Conservation (phyloP, 2,797 vertebrate species). For the Erethizon dorsatum region DNA sequence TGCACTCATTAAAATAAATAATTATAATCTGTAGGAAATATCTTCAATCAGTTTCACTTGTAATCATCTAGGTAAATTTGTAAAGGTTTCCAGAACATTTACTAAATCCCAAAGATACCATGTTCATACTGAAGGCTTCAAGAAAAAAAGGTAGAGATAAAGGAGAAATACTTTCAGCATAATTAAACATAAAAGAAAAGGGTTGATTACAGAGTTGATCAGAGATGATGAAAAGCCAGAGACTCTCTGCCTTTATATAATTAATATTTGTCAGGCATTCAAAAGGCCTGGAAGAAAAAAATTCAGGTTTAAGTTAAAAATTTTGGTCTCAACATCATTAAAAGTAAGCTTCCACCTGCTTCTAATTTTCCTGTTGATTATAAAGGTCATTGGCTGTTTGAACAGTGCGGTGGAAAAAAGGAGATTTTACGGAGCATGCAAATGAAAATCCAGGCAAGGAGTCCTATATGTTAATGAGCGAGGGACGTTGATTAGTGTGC, state of each 20-base stretch:
- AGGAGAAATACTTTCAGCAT: slow-evolving; percentile 64
- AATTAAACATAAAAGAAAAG: slow-evolving; percentile 76
- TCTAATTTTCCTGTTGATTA: slow-evolving; percentile 86
- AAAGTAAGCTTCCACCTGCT: slow-evolving; percentile 84
- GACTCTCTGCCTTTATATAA: slow-evolving; percentile 72
- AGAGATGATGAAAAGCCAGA: slow-evolving; percentile 67
- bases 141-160: slow-evolving; percentile 71
- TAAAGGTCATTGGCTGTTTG: slow-evolving; percentile 83
- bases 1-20: slow-evolving; percentile 71
- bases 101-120: slow-evolving; percentile 46
- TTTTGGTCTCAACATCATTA: slow-evolving; percentile 76
- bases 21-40: slow-evolving; percentile 58
- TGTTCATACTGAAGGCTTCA: slow-evolving; percentile 27
- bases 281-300: slow-evolving; percentile 73
- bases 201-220: slow-evolving; percentile 71
- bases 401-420: slow-evolving; percentile 72
- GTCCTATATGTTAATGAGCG: slow-evolving; percentile 77
- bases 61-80: slow-evolving; percentile 74
- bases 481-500: slow-evolving; percentile 77
- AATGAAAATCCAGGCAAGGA: slow-evolving; percentile 71
- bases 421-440: slow-evolving; percentile 75
- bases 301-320: slow-evolving; percentile 78
- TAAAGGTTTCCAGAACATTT: slow-evolving; percentile 58
- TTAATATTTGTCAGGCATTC: slow-evolving; percentile 83
- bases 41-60: slow-evolving; percentile 64